Base-by-base conservation (phyloP, 2,113 vertebrate species). In the Etheostoma spectabile region DNA sequence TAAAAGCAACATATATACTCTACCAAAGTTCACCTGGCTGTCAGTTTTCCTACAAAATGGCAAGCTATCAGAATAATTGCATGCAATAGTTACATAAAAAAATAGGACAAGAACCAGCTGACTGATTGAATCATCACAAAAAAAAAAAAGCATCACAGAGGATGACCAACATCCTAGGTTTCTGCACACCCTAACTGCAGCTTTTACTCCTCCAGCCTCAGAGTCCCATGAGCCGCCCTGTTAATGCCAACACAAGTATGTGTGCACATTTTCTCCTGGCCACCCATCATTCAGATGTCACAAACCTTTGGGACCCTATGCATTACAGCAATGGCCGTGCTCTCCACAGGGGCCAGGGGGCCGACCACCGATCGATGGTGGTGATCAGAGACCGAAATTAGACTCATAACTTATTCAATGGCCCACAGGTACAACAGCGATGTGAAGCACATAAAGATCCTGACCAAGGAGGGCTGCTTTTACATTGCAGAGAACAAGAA, bases 361-460 rank as follows among this genome's bases (percentile, higher is more conserved):
- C 83, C 72, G 72, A 93, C 96, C 94, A 88, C 93, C 94, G 95
- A 97, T 97, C 96, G 96, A 99, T 96, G 94, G 93, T 57, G 71
- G 86, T 97, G 96, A 97, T 97, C 96, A 97, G 90, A 77, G 91
- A 89, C 83, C 95, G 95, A 96, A 96, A 98, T 97, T 97, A 96
- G 96, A 96, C 96, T 97, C 95, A 96, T 96, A 96, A 96, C 95
- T 96, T 97, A 96, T 96, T 96, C 95, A 93, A 89, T 97, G 95
- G 94, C 96, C 96, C 88, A 93, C 96, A 99, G 98, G 97, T 99
- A 97, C 94, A 99, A 98, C 96, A 98, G 98, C 1, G 98, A 99
- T 94, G 98, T 99, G 95, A 99, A 99, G 91, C 98, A 99, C 96
- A 99, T 99, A 95, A 99, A 97, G 96, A 99, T 99, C 96, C 95